phyloP scores from a whole-genome alignment of 2,113 vertebrate genomes.

The Lampris megalopsis region DNA sequence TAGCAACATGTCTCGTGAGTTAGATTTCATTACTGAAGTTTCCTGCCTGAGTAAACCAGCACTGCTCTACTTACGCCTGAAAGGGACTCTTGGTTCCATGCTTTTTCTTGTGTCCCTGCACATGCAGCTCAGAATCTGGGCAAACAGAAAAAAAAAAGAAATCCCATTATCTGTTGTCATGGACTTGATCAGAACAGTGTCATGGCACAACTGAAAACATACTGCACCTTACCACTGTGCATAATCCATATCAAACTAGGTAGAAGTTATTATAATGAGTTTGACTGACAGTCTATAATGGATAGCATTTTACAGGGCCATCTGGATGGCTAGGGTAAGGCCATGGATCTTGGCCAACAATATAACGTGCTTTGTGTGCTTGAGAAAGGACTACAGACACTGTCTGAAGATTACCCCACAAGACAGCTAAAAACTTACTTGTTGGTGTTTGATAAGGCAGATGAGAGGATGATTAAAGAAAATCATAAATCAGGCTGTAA shows the following conservation, averaged over 20 bases:
- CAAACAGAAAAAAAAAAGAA: conserved; percentile 9
- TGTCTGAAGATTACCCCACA: too few species aligned
- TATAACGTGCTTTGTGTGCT: too few species aligned
- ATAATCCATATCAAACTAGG: background rate
- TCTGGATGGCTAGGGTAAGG: background rate
- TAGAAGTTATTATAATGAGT: too few species aligned
- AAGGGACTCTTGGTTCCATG: conserved; percentile 85
- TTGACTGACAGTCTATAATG: background rate
- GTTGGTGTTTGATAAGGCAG: too few species aligned
- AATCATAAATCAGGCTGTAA: too few species aligned
- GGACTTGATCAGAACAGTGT: too few species aligned
- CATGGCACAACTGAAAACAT: background rate
- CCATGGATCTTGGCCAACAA: conserved; percentile 12
- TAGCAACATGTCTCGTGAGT: too few species aligned
- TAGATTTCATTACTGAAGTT: too few species aligned
- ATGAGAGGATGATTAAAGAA: too few species aligned
- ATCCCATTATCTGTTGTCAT: too few species aligned
- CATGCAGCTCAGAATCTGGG: conserved; percentile 84
- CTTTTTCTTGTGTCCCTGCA: conserved; percentile 88
- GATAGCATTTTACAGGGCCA: background rate
- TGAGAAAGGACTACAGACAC: too few species aligned
- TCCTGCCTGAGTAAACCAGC: background rate
- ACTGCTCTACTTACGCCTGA: conserved; percentile 79
- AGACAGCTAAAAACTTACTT: too few species aligned
- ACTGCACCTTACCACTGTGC: background rate